These are phyloP conservation scores for Lamproptera curius DNA, from an alignment of 2,888 invertebrate species.

Conservation along the genomic window DNA sequence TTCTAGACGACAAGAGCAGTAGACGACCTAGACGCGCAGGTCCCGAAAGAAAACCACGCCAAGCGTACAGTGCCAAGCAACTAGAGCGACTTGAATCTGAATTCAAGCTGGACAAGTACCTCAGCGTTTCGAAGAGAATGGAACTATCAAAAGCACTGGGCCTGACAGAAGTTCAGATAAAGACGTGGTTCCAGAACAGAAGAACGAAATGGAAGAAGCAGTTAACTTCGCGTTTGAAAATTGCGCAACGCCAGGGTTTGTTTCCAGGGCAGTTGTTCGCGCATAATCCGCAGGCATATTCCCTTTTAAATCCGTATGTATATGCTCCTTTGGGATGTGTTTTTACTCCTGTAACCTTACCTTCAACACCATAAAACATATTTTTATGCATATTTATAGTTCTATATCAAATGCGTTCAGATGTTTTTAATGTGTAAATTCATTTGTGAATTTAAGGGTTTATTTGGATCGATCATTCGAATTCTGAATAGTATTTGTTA, in stretches of 20 bases:
- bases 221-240: slow-evolving; percentile 91
- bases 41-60: slow-evolving; percentile 95
- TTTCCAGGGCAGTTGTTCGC: slow-evolving; percentile 85
- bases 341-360: slow-evolving; percentile 74
- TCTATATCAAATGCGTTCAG: neutral
- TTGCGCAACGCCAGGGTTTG: slow-evolving; percentile 91
- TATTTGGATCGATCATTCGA: too few relatives aligned
- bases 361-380: slow-evolving; percentile 53
- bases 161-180: slow-evolving; percentile 96
- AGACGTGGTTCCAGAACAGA: slow-evolving; percentile 97
- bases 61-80: slow-evolving; percentile 97
- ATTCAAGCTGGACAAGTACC: slow-evolving; percentile 96
- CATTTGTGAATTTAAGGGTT: too few relatives aligned
- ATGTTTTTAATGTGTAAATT: too few relatives aligned
- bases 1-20: slow-evolving; percentile 86
- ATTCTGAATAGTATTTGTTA: too few relatives aligned
- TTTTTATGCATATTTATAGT: neutral
- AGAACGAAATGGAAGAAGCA: slow-evolving; percentile 99
- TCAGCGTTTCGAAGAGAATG: slow-evolving; percentile 96
- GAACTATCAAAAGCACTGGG: slow-evolving; percentile 93
- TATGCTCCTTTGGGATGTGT: slow-evolving; percentile 79
- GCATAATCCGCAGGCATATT: slow-evolving; percentile 78
- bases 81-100: slow-evolving; percentile 94
- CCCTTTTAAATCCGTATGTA: slow-evolving; percentile 80
- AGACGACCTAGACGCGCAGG: slow-evolving; percentile 91